A percentile compares a stretch with the other conserved stretches of the same genome.
phyloP scores from a whole-genome alignment of 2,888 invertebrate genomes.

The Orchestes rusci region DNA sequence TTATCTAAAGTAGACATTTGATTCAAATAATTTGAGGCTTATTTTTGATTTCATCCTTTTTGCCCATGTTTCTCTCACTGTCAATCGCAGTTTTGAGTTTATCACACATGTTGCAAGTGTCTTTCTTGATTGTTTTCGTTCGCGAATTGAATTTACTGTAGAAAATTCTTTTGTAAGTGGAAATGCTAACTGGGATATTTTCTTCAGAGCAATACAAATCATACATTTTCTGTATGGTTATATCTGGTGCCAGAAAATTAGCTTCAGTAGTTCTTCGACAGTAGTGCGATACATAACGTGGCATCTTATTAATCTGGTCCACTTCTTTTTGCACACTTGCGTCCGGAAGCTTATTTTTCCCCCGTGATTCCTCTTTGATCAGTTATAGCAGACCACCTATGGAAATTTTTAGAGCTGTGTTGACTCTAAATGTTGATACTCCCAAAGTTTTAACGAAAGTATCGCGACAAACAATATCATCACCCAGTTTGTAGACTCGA shows the following conservation, averaged over 20 bases:
- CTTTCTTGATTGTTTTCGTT: constrained; percentile 7
- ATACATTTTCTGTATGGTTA: constrained; percentile 15
- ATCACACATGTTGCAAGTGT: constrained; percentile 4
- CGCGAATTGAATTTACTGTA: constrained; percentile 9
- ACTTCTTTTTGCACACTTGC: constrained; percentile 6
- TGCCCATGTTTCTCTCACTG: constrained; percentile 5
- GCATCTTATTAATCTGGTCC: constrained; percentile 10
- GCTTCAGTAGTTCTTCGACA: constrained; percentile 6
- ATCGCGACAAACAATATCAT: constrained; percentile 8
- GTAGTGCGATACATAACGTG: constrained; percentile 10
- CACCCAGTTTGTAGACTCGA: constrained; percentile 5
- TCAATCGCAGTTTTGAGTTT: constrained; percentile 7
- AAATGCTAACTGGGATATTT: constrained; percentile 9
- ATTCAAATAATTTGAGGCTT: too few species aligned
- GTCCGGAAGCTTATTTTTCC: constrained; percentile 9
- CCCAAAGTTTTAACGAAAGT: constrained; percentile 10
- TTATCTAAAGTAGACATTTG: too few species aligned
- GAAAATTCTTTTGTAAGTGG: constrained; percentile 11
- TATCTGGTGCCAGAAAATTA: constrained; percentile 11
- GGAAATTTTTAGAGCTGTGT: constrained; percentile 9
- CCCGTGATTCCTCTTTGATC: constrained; percentile 9
- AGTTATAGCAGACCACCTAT: constrained; percentile 7
- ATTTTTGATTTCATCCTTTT: constrained; percentile 6
- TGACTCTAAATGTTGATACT: constrained; percentile 10
- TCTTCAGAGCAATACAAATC: constrained; percentile 10